Base-by-base conservation (phyloP, 2,888 invertebrate genomes). In the Volucella bombylans region DNA sequence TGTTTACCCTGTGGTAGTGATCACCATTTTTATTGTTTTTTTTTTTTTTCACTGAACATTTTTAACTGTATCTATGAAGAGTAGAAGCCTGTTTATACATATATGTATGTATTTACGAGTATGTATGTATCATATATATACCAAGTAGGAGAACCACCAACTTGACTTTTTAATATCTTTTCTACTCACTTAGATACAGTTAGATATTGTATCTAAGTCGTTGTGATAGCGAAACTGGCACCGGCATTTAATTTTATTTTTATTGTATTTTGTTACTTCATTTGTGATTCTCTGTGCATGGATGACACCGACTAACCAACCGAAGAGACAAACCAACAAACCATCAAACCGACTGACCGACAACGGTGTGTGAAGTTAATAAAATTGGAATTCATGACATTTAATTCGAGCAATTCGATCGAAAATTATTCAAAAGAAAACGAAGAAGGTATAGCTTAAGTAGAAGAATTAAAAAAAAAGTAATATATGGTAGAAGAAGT, bases 341-440 rank as follows among this genome's bases (percentile, higher is more conserved):
- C 45, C 45, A 45, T 12, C 45, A 45, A 45, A 31, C 8, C 14
- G 31, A 41, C 41, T 4, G 45, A 18, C 41, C 31, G 14, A 49
- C 62, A 23, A 23, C 64, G 64, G 47, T 65, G 64, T 64, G 54
- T 69, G 52, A 69, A 69, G 62, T 55, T 55, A 38, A 69, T 31
- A n/a, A 62, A 77, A 64, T 83, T 83, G 47, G 54, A 65, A 71
- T 83, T 74, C 79, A 74, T 80, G 80, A 80, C 74, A 83, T 80
- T 80, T 83, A 76, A 62, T 74, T 79, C 79, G 61, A 65, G 59
- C 69, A 79, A 57, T 67, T 72, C 61, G 39, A 71, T 57, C 23
- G 15, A 62, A 45, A 71, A 31, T 11, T 57, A 65, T 39, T 55
- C n/a, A 18, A 73, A 49, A 15, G 43, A 45, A 8, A 55, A 39